Conservation (phyloP, 2,797 vertebrate genomes). For the Carapus acus region DNA sequence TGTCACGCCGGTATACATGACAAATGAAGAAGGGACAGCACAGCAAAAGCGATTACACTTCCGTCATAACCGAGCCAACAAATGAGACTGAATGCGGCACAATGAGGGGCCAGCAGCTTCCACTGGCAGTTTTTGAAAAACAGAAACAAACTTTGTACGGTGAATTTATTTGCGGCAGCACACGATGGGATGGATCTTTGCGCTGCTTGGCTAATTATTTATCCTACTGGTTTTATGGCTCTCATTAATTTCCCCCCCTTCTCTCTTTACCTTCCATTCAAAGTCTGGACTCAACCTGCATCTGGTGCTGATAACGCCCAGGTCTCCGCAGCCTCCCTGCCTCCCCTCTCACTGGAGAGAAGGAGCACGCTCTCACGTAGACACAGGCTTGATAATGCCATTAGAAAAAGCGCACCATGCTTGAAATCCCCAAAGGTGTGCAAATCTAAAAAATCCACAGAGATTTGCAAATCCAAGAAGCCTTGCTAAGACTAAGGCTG, state of each 20-base stretch:
- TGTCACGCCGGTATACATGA: constrained; percentile 53
- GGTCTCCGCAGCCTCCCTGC: constrained; percentile 62
- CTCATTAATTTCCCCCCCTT: constrained; percentile 74
- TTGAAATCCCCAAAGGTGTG: constrained; percentile 47
- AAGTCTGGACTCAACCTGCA: constrained; percentile 75
- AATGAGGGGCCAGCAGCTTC: constrained; percentile 16
- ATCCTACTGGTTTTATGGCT: constrained; percentile 75
- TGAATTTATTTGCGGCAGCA: constrained; percentile 55
- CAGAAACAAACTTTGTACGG: constrained; percentile 46
- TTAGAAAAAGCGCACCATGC: constrained; percentile 51
- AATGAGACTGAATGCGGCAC: constrained; percentile 15
- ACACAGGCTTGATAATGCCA: constrained; percentile 50
- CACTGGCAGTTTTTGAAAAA: constrained; percentile 54
- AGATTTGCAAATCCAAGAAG: constrained; percentile 27
- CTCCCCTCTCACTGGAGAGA: constrained; percentile 49
- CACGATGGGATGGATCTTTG: constrained; percentile 63
- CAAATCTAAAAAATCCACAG: no score
- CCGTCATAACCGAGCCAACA: constrained; percentile 22
- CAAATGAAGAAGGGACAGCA: constrained; percentile 46
- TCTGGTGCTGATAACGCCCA: constrained; percentile 73
- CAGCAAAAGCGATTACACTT: constrained; percentile 15
- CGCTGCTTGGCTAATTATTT: constrained; percentile 75
- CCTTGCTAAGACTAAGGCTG: constrained; percentile 24
- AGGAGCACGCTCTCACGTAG: constrained; percentile 51
- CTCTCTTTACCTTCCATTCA: constrained; percentile 74